Evolutionary conservation across 2,888 invertebrate species (phyloP), one percentile per base, ranked within the genome.

Genomic region (Cistogaster globosa): DNA sequence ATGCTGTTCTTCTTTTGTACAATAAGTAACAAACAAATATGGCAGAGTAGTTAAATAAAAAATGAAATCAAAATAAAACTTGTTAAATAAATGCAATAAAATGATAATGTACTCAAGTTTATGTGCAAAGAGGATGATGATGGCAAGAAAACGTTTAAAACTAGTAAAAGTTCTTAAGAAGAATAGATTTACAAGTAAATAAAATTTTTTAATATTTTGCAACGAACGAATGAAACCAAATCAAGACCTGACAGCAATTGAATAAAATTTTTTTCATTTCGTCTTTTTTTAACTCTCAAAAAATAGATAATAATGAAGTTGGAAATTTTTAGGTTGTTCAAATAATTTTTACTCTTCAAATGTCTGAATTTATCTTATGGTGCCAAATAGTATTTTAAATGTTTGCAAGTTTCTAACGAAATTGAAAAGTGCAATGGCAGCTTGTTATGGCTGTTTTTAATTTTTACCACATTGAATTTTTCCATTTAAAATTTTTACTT

Each of bases 21-120:
- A 76, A 22, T 2, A 20, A n/a, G 8, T 42, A 32, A 3, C 42
- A 16, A 51, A 32, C 38, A 68, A 58, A 58, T 48, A 58, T 20
- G 57, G 67, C 14, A 72, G 48, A 38, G 57, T 45, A 14, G n/a
- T 36, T 16, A 51, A 45, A 57, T 6, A 42, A 16, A 53, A 55
- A 55, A 32, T 42, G 45, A 48, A 55, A 32, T 42, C 16, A 8
- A 53, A 20, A 71, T 51, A 68, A 62, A 45, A 65, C 53, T 74
- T 53, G 62, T 80, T 74, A 74, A 63, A 74, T 74, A 74, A 80
- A 67, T 67, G 67, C 80, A 60, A 80, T 80, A 80, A 80, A 67
- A 72, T 53, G 18, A 26, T 63, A 78, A 75, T 62, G 53, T 48
- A 36, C 80, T 81, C 68, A 45, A 55, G 62, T 63, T 78, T 78